Evolutionary conservation across 2,888 invertebrate species (phyloP).

Genomic region (Ariolimax columbianus): DNA sequence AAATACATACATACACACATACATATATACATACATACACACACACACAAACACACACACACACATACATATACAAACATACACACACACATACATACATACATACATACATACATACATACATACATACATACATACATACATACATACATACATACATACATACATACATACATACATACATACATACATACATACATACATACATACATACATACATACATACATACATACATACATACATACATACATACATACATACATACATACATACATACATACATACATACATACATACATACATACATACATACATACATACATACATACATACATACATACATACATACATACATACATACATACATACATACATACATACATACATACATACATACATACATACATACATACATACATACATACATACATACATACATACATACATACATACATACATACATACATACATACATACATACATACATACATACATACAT

Average conservation of each 20-base stretch:
- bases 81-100: neutral
- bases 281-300: neutral
- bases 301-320: slow-evolving; percentile 26
- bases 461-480: no score
- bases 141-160: neutral
- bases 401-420: no score
- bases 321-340: slow-evolving; percentile 19
- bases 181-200: neutral
- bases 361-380: slow-evolving; percentile 22
- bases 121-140: neutral
- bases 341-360: slow-evolving; percentile 25
- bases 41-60: no score
- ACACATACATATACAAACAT: no score
- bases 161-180: no score
- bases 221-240: neutral
- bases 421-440: no score
- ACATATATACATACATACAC: neutral
- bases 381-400: slow-evolving; percentile 1
- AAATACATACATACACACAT: no score
- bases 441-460: no score
- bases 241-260: neutral
- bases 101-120: neutral
- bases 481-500: no score
- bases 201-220: neutral
- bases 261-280: neutral